Percentiles rank a stretch among this genome's conserved stretches.
phyloP scores from a whole-genome alignment of 2,797 vertebrate genomes.

The Anguilla marmorata region DNA sequence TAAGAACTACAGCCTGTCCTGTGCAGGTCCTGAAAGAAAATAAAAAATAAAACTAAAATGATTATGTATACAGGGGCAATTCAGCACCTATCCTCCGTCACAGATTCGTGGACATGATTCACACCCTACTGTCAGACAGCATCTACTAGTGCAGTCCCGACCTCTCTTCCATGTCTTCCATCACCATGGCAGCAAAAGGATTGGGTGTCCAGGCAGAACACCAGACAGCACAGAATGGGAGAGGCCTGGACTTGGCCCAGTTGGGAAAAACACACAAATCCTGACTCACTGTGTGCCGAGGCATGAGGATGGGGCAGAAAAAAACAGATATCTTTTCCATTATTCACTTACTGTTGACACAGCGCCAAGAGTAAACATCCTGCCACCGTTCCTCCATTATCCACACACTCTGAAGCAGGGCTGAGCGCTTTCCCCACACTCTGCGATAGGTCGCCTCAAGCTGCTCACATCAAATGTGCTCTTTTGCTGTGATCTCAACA shows the following conservation, averaged over 20 bases:
- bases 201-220: conserved; percentile 2
- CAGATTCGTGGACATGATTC: background rate
- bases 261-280: conserved; percentile 23
- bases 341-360: conserved; percentile 48
- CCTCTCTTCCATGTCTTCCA: background rate
- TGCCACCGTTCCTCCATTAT: conserved; percentile 27
- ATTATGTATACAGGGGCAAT: background rate
- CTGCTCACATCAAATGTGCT: background rate
- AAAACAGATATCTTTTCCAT: conserved; percentile 51
- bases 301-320: conserved; percentile 27
- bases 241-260: conserved; percentile 45
- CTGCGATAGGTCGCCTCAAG: background rate
- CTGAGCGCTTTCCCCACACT: background rate
- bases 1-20: conserved; percentile 97
- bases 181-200: background rate
- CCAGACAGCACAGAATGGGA: background rate
- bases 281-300: conserved; percentile 47
- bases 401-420: background rate
- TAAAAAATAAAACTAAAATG: background rate
- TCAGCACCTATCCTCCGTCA: background rate
- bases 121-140: background rate
- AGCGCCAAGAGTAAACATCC: conserved; percentile 57
- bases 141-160: background rate
- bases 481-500: background rate
- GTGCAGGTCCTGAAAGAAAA: conserved; percentile 84